Conservation (phyloP, 2,888 invertebrate species). For the Ptychoptera contaminata region DNA sequence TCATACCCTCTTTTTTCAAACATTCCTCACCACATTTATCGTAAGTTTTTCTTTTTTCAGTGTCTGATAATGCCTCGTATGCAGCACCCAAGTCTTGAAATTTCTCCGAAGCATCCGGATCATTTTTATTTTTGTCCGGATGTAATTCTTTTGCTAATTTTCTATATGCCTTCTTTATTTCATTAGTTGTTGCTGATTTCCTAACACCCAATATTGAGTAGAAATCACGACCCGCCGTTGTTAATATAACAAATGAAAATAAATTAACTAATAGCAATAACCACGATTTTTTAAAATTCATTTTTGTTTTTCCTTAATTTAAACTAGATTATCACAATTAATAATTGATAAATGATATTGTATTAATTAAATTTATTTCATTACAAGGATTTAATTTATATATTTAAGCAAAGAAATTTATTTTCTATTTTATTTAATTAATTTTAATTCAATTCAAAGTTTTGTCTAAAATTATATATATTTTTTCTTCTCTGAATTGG, state of each 20-base stretch:
- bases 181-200: constrained; percentile 73
- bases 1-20: constrained; percentile 77
- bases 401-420: neutral
- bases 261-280: neutral
- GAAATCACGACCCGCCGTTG: constrained; percentile 66
- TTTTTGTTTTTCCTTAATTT: no score
- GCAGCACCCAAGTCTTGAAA: constrained; percentile 94
- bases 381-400: neutral
- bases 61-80: constrained; percentile 86
- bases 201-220: constrained; percentile 82
- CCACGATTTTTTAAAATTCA: neutral
- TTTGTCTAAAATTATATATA: neutral
- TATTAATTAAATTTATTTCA: no score
- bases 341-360: no score
- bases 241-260: constrained; percentile 1
- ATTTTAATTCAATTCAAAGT: neutral
- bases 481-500: no score
- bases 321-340: no score
- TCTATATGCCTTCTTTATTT: constrained; percentile 96
- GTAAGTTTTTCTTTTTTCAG: constrained; percentile 84
- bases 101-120: constrained; percentile 81
- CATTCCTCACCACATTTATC: constrained; percentile 97
- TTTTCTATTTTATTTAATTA: neutral
- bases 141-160: constrained; percentile 90
- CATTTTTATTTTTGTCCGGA: constrained; percentile 93